phyloP scores from a whole-genome alignment of 2,797 vertebrate genomes.

The Propithecus perrieri region DNA sequence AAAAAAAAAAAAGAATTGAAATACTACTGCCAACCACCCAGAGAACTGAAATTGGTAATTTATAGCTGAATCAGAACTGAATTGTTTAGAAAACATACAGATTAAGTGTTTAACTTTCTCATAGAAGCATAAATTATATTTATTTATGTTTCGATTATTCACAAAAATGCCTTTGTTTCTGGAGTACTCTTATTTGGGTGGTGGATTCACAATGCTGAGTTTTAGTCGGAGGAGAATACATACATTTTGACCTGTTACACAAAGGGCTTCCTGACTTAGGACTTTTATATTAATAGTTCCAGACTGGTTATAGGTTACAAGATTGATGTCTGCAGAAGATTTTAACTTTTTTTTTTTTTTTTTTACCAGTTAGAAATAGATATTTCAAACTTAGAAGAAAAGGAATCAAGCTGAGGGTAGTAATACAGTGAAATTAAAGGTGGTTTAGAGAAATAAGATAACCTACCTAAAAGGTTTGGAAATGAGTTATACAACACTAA shows the following conservation, averaged over 20 bases:
- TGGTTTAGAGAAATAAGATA: neutral
- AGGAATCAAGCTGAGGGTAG: neutral
- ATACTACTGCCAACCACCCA: neutral
- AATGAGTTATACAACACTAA: neutral
- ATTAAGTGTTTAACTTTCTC: neutral
- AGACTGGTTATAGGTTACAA: neutral
- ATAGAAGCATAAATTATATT: neutral
- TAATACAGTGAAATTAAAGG: neutral
- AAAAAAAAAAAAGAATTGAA: neutral
- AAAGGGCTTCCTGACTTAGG: neutral
- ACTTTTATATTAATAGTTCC: neutral
- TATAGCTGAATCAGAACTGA: slow-evolving; percentile 8
- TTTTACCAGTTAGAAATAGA: neutral
- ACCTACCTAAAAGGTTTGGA: neutral
- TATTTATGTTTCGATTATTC: neutral
- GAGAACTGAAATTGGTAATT: neutral
- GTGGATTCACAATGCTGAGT: neutral
- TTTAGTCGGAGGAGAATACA: neutral
- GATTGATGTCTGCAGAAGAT: neutral
- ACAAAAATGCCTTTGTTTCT: neutral
- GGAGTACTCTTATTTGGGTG: neutral
- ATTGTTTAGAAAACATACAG: neutral
- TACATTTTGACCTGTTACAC: neutral
- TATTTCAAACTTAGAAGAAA: neutral
- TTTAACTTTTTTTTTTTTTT: neutral